Evolutionary conservation across 2,888 invertebrate genomes (phyloP), one percentile per base, ranked within the genome.

Genomic region (Candidula unifasciata): DNA sequence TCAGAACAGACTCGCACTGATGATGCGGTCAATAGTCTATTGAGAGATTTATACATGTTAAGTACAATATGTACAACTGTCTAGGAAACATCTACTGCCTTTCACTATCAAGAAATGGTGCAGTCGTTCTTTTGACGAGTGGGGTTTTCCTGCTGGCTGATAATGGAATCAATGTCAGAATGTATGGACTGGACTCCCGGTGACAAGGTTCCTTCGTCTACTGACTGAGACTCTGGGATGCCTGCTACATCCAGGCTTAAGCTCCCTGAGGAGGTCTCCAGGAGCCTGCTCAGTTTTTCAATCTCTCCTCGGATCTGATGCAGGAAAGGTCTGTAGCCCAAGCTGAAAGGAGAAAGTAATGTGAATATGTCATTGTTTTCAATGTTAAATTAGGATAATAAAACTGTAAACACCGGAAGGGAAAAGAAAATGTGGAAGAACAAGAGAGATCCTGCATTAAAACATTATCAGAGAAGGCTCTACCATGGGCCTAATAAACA

Each of bases 281-380:
- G 90, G 8, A 93, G 89, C 81, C 91, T 90, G 60, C 89, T 88
- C 33, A 93, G 86, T 68, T 90, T 88, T 21, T 90, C 88, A 77
- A 89, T 90, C 88, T 93, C 92, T 27, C 88, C 88, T 69, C 90
- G 78, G 77, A 93, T 92, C 44, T 91, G 89, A 74, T 90, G 90
- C 57, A 93, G 87, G 88, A 93, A 93, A 10, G 93, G 91, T 86
- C 92, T 93, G 89, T 93, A 93, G 52, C 93, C 93, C 86, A 93
- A 88, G 87, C 93, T 93, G 91, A 44, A 44, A 27, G 91, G 64
- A 44, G 44, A 44, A 44, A 44, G 44, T 13, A 44, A 44, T 44
- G 44, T 44, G 44, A 44, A 44, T 13, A 44, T 1, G 0, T 44
- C 44, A 44, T 44, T 44, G 13, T 44, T 44, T 6, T 44, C n/a